A percentile compares a stretch with the other conserved stretches of the same genome.
phyloP scores from a whole-genome alignment of 2,797 vertebrate species.

The Sternarchorhynchus goeldii region DNA sequence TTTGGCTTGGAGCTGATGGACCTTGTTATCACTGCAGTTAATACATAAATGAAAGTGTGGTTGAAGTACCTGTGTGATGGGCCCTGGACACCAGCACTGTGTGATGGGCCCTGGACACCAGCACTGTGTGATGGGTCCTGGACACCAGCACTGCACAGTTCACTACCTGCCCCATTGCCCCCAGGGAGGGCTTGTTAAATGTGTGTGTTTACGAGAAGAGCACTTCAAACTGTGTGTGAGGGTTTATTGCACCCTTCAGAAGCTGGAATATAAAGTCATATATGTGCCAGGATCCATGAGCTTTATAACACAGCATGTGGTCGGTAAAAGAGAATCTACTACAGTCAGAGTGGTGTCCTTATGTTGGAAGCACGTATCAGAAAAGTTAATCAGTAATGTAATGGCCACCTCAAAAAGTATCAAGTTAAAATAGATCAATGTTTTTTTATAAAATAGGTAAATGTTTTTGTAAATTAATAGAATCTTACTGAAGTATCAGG shows the following conservation, averaged over 20 bases:
- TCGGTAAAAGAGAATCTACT: too few species aligned
- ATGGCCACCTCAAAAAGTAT: neutral
- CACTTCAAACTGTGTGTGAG: neutral
- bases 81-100: too few species aligned
- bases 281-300: neutral
- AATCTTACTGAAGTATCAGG: neutral
- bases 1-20: neutral
- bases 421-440: neutral
- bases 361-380: neutral
- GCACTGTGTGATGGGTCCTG: too few species aligned
- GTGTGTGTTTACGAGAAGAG: too few species aligned
- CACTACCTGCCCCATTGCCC: too few species aligned
- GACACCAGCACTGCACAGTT: too few species aligned
- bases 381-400: conserved; percentile 8
- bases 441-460: neutral
- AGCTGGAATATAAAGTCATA: neutral
- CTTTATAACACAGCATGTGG: neutral
- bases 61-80: too few species aligned
- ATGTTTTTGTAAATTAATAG: neutral
- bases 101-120: too few species aligned
- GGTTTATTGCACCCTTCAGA: neutral
- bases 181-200: too few species aligned
- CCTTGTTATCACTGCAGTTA: too few species aligned
- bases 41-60: too few species aligned
- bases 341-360: too few species aligned